phyloP scores from a whole-genome alignment of 1,140 invertebrate genomes.

The Gonioctena quinquepunctata region DNA sequence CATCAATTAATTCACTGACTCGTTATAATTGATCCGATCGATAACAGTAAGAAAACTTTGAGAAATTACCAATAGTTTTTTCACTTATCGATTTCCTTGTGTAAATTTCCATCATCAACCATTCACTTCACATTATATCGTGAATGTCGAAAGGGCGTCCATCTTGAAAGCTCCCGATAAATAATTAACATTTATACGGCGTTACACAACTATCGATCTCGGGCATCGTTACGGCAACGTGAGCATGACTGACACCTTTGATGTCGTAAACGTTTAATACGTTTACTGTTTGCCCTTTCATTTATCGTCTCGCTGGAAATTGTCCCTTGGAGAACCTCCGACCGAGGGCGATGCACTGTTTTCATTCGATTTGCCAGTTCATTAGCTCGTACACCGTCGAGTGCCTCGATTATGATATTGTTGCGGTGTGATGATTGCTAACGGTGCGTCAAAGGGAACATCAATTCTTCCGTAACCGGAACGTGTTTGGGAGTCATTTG shows the following conservation, averaged over 20 bases:
- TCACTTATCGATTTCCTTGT: no score
- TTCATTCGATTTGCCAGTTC: not conserved
- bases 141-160: no score
- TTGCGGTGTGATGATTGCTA: not conserved
- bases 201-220: not conserved
- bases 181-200: not conserved
- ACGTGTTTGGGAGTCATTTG: no score
- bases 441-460: no score
- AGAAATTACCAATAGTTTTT: no score
- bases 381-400: not conserved
- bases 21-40: no score
- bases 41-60: no score
- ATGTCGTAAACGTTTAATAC: not conserved
- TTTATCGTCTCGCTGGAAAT: not conserved
- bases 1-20: no score
- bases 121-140: no score
- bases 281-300: slow-evolving; percentile 3
- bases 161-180: no score
- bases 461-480: no score
- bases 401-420: not conserved
- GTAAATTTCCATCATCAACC: no score
- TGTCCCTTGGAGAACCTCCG: not conserved
- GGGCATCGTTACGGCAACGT: not conserved
- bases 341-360: not conserved
- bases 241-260: slow-evolving; percentile 6